Conservation (phyloP, 2,113 vertebrate species). For the Cervus canadensis region DNA sequence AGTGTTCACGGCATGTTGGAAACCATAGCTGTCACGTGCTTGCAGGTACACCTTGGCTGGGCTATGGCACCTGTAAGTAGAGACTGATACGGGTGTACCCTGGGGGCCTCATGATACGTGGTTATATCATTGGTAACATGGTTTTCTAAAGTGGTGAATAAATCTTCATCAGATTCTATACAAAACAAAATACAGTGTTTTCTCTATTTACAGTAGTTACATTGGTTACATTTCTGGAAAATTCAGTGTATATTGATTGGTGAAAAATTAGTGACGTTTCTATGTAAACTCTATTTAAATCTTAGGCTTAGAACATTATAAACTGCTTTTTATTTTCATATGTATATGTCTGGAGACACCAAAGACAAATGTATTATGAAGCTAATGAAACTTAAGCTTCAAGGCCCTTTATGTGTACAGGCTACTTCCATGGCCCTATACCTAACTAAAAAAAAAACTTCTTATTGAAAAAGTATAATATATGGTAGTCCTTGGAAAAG, state of each 20-base stretch:
- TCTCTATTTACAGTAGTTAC: neutral
- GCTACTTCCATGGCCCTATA: neutral
- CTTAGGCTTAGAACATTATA: neutral
- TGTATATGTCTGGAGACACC: neutral
- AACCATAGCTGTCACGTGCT: neutral
- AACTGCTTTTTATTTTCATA: neutral
- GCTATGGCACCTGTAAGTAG: neutral
- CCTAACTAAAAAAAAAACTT: neutral
- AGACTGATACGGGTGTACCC: neutral
- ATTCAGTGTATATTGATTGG: neutral
- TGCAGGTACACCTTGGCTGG: neutral
- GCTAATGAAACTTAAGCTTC: neutral
- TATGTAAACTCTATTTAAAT: neutral
- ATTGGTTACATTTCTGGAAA: neutral
- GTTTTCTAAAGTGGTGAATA: slow-evolving; percentile 16
- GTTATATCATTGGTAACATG: neutral
- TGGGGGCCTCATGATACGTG: neutral
- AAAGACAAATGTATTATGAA: slow-evolving; percentile 1
- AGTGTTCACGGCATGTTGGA: neutral
- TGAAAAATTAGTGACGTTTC: neutral
- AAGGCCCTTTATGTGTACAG: neutral
- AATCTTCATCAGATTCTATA: neutral
- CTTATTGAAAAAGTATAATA: neutral
- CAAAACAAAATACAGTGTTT: neutral
- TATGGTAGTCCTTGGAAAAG: neutral